Evolutionary conservation across 2,888 invertebrate genomes (phyloP).

Genomic region (Lagria hirta): DNA sequence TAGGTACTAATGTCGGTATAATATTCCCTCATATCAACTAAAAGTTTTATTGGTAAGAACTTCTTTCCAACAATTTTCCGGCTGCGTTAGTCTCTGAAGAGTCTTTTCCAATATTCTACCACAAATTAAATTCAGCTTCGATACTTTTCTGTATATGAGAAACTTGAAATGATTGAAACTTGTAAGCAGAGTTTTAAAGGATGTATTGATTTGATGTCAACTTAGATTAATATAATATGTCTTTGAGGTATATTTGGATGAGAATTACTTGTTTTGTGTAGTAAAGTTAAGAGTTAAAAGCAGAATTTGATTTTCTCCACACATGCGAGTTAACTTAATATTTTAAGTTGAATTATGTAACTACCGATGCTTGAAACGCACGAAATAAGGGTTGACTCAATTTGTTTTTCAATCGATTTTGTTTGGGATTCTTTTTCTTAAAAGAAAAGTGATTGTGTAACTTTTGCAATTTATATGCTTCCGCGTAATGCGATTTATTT

Average conservation of each 20-base stretch:
- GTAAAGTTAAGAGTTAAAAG: conserved; percentile 29
- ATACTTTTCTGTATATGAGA: conserved; percentile 24
- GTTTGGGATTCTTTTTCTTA: no score
- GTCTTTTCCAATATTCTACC: conserved; percentile 17
- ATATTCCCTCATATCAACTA: no score
- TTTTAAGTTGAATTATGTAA: conserved; percentile 28
- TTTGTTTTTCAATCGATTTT: conserved; percentile 14
- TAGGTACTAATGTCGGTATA: no score
- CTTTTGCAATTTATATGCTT: no score
- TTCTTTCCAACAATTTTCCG: conserved; percentile 28
- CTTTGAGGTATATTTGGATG: conserved; percentile 7
- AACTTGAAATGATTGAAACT: conserved; percentile 29
- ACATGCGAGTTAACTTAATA: conserved; percentile 26
- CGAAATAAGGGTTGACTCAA: conserved; percentile 13
- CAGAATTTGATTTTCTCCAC: conserved; percentile 27
- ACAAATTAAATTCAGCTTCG: conserved; percentile 31
- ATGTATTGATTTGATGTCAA: conserved; percentile 28
- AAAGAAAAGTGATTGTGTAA: no score
- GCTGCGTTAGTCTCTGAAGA: conserved; percentile 24
- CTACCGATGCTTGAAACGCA: conserved; percentile 20
- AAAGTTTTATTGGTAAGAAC: conserved; percentile 23
- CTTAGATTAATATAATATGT: conserved; percentile 16
- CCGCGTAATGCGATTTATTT: no score
- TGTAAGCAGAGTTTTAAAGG: conserved; percentile 20
- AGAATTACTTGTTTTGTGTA: conserved; percentile 8